Conservation (phyloP, 2,113 vertebrate genomes). For the Machaerirhynchus nigripectus region DNA sequence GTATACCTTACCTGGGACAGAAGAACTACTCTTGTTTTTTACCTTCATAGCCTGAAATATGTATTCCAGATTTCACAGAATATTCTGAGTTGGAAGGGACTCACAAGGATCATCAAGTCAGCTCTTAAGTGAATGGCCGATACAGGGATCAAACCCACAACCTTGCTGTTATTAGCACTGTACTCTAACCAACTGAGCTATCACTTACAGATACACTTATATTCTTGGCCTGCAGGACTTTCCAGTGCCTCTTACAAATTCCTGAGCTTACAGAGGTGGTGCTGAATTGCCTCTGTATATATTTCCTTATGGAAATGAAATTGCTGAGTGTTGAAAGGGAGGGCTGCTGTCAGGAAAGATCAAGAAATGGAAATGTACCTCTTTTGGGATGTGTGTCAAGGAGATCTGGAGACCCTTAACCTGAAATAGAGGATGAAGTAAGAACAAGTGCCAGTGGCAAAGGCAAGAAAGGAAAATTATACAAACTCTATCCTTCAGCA, state of each 20-base stretch:
- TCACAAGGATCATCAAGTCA: neutral
- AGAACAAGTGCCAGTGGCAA: conserved; percentile 26
- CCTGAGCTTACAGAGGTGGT: neutral
- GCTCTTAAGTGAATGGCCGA: neutral
- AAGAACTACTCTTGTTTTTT: neutral
- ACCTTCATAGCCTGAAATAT: neutral
- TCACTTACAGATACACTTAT: neutral
- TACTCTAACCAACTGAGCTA: neutral
- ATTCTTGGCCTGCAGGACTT: neutral
- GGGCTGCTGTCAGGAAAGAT: neutral
- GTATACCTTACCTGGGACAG: neutral
- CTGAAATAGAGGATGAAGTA: neutral
- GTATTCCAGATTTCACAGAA: neutral
- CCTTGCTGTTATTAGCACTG: neutral
- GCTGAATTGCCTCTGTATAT: neutral
- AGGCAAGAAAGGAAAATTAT: neutral
- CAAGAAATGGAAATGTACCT: neutral
- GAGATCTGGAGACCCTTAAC: neutral
- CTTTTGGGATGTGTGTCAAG: neutral
- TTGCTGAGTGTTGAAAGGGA: neutral
- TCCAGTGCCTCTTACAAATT: neutral
- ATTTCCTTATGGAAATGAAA: neutral
- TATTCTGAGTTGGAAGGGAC: neutral
- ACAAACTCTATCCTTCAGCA: neutral
- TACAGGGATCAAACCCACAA: neutral